These are phyloP conservation scores for Nycticryphes semicollaris DNA, from an alignment of 2,113 vertebrate species.

Conservation along the genomic window DNA sequence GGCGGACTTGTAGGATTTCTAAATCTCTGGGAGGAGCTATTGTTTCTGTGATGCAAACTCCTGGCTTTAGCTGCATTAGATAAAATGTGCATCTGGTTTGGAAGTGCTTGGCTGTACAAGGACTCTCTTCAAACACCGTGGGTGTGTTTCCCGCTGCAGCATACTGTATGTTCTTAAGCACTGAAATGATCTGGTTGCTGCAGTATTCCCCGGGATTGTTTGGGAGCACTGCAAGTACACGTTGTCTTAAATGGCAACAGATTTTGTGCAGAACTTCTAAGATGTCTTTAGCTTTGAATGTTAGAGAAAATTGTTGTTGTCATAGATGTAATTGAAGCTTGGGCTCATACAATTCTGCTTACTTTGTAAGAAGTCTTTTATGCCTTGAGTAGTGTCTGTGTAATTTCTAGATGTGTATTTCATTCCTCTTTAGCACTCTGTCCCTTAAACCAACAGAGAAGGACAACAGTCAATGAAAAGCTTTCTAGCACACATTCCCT, in stretches of 20 bases:
- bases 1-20: conserved; percentile 10
- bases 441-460: neutral
- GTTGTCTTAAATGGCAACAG: neutral
- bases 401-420: neutral
- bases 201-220: neutral
- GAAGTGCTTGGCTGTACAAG: neutral
- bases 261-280: neutral
- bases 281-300: neutral
- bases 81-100: conserved; percentile 20
- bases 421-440: neutral
- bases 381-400: neutral
- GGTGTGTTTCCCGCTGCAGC: conserved; percentile 36
- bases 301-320: neutral
- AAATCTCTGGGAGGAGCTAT: conserved; percentile 29
- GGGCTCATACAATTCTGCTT: neutral
- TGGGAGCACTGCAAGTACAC: neutral
- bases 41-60: conserved; percentile 16
- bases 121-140: neutral
- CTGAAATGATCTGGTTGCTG: neutral
- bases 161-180: neutral
- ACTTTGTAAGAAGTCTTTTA: neutral
- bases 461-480: neutral
- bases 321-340: neutral
- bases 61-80: neutral
- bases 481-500: neutral